Evolutionary conservation across 2,113 vertebrate species (phyloP).

Genomic region (Lepidothrix coronata): DNA sequence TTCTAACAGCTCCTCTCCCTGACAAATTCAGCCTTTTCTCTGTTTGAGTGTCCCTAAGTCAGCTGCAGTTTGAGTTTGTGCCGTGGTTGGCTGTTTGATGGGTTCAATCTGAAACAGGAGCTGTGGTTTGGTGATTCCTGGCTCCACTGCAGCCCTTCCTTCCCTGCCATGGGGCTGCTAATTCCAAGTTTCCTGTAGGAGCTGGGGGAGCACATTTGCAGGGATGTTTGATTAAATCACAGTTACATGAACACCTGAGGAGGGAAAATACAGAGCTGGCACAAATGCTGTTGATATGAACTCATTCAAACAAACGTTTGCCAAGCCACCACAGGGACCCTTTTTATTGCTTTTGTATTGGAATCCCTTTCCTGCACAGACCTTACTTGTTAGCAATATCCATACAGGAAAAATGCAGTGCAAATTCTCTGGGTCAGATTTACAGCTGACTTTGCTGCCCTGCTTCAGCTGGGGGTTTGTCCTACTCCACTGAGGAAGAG

Average conservation of each 20-base stretch:
- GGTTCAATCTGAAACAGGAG: background rate
- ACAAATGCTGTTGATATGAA: background rate
- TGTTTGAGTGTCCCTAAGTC: rapidly evolving
- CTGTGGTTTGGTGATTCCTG: background rate
- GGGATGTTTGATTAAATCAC: background rate
- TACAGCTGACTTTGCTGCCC: background rate
- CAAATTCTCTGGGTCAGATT: background rate
- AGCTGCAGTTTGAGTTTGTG: rapidly evolving
- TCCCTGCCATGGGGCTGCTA: background rate
- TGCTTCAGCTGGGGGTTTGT: background rate
- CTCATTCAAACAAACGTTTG: background rate
- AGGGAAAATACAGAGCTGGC: background rate
- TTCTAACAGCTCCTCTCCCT: background rate
- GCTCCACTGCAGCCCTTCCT: background rate
- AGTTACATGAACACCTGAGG: background rate
- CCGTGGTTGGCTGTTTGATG: background rate
- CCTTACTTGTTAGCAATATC: background rate
- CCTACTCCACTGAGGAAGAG: background rate
- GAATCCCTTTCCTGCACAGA: background rate
- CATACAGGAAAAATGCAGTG: background rate
- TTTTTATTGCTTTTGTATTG: background rate
- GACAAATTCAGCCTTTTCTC: background rate
- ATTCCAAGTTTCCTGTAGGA: background rate
- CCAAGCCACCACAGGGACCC: background rate
- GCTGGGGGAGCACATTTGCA: background rate